A percentile compares a stretch with the other conserved stretches of the same genome.
Evolutionary conservation across 2,797 vertebrate species (phyloP).

Genomic region (Sebastes trivittatus): DNA sequence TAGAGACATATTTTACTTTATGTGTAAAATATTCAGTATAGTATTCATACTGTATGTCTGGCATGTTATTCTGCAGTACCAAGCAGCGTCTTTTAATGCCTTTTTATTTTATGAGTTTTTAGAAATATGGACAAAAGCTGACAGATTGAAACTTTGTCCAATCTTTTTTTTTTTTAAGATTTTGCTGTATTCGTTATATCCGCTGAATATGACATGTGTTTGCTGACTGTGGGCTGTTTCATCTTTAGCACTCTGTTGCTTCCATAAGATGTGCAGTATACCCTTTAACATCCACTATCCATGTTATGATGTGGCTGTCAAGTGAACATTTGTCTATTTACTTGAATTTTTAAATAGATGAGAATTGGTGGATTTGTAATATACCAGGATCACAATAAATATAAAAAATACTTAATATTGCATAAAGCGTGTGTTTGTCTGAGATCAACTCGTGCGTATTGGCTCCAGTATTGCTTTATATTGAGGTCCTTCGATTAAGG

Average conservation of each 20-base stretch:
- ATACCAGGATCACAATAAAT: constrained; percentile 70
- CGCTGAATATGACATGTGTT: constrained; percentile 35
- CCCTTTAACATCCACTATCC: constrained; percentile 41
- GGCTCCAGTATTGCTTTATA: background rate
- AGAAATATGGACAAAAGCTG: constrained; percentile 27
- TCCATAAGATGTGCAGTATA: constrained; percentile 35
- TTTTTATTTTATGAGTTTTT: constrained; percentile 20
- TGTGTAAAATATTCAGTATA: constrained; percentile 53
- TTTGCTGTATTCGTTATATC: constrained; percentile 51
- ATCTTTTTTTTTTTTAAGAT: background rate
- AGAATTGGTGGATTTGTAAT: constrained; percentile 52
- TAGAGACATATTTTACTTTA: constrained; percentile 59
- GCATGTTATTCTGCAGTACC: constrained; percentile 54
- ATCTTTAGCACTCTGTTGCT: constrained; percentile 35
- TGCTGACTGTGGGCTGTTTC: constrained; percentile 27
- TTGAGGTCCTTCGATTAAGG: background rate
- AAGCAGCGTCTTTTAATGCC: constrained; percentile 30
- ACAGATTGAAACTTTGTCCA: constrained; percentile 6
- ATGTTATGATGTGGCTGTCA: constrained; percentile 45
- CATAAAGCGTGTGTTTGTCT: background rate
- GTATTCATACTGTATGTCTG: constrained; percentile 31
- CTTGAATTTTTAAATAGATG: constrained; percentile 72
- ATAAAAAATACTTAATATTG: constrained; percentile 15
- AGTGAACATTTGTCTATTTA: constrained; percentile 70
- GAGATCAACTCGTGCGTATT: background rate